These are phyloP conservation scores for Phalacrocorax aristotelis DNA, from an alignment of 2,113 vertebrate species.

Conservation along the genomic window DNA sequence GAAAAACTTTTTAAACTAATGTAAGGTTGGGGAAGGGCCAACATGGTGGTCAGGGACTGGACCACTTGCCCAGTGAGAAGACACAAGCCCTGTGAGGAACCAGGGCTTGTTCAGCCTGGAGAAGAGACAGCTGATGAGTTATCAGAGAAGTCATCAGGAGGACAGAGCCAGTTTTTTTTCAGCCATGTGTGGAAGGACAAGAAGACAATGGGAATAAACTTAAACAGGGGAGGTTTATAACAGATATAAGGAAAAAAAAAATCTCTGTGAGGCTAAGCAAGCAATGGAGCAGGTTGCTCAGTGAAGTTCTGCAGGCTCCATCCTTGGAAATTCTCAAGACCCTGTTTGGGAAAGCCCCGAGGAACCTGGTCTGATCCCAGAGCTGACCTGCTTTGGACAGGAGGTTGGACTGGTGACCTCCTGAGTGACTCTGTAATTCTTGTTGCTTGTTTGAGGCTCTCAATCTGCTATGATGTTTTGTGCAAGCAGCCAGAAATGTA, in stretches of 20 bases:
- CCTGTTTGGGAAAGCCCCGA: not conserved
- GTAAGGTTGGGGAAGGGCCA: not conserved
- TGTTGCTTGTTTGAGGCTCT: not conserved
- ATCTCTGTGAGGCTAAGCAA: not conserved
- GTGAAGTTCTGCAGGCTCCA: not conserved
- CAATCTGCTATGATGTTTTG: not conserved
- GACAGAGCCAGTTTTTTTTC: not conserved
- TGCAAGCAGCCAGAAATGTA: not conserved
- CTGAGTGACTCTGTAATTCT: not conserved
- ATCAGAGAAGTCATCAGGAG: not conserved
- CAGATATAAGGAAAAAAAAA: not conserved
- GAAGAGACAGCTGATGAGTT: not conserved
- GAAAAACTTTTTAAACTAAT: not conserved
- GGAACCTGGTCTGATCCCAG: not conserved
- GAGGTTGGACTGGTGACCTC: not conserved
- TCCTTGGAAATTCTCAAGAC: not conserved
- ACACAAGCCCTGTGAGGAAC: not conserved
- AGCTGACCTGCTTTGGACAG: not conserved
- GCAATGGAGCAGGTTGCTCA: not conserved
- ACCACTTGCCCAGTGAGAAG: not conserved
- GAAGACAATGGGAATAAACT: not conserved
- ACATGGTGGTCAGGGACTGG: not conserved
- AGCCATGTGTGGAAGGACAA: not conserved
- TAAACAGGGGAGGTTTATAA: not conserved
- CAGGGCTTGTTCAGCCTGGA: not conserved